Conservation (phyloP, 2,113 vertebrate species). For the Peromyscus californicus region DNA sequence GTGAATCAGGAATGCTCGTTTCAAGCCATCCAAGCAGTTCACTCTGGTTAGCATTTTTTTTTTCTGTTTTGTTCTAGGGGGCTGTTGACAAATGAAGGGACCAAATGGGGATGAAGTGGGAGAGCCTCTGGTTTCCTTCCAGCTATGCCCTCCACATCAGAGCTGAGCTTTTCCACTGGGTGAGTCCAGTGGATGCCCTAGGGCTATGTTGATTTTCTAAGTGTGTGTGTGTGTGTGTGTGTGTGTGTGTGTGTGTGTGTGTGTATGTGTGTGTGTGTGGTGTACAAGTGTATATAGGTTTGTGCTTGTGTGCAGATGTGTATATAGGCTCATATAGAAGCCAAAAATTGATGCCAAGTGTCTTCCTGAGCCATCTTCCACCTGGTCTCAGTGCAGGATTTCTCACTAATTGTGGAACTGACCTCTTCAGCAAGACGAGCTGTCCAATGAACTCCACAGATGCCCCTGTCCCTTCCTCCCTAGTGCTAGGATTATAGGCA, state of each 20-base stretch:
- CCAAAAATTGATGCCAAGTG: background rate
- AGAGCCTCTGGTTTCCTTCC: fast-evolving
- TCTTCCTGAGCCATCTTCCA: background rate
- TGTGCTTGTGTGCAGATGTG: background rate
- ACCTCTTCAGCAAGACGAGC: too few relatives aligned
- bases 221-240: background rate
- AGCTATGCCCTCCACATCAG: too few relatives aligned
- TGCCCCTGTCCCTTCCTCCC: background rate
- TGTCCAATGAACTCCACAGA: background rate
- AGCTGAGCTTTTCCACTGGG: background rate
- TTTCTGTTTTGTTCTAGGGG: background rate
- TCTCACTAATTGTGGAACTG: background rate
- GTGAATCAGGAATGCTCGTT: constrained; percentile 50
- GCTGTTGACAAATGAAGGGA: background rate
- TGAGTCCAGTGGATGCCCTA: too few relatives aligned
- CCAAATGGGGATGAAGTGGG: background rate
- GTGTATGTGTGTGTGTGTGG: background rate
- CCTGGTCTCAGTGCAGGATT: background rate
- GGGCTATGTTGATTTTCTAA: background rate
- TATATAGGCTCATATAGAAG: background rate
- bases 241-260: background rate
- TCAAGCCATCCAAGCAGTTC: background rate
- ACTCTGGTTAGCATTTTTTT: background rate
- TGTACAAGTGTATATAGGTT: background rate
- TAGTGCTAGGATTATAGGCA: background rate